Evolutionary conservation across 2,888 invertebrate species (phyloP), one percentile per base, ranked within the genome.

Genomic region (Sphinx pinastri): DNA sequence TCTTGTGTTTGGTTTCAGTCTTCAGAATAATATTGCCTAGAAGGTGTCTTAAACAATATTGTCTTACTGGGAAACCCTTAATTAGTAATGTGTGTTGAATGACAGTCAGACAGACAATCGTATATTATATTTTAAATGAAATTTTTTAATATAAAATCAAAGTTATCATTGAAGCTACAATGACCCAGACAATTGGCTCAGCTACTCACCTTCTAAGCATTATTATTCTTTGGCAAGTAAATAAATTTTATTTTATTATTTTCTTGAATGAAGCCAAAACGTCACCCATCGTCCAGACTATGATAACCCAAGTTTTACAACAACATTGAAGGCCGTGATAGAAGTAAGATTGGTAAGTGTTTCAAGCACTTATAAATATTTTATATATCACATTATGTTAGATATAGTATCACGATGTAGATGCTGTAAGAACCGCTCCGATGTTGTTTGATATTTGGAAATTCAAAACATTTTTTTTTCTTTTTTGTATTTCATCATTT

Each of bases 321-420:
- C 84, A 85, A 81, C 84, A 84, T 86, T 85, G 81, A 88, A 84
- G 92, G 91, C 91, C 91, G 91, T 91, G 92, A 91, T 92, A 92
- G 88, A 74, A 77, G 49, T 90, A 91, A 90, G 88, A 74, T 87
- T 85, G 78, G 72, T 83, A 82, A 84, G 86, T 88, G 88, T 88
- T 88, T 80, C 78, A 82, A 84, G 87, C 88, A 88, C 88, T 83
- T 83, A 84, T 76, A 77, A 78, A 83, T 78, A 84, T 86, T 86
- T 86, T 86, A 83, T 82, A 82, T 80, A 82, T 83, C 84, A 82
- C 83, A 84, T 55, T 82, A 79, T 82, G 80, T 83, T 76, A 73
- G 69, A 71, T 71, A 73, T 54, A 63, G 63, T 63, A 63, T 63
- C 63, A 63, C 63, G 19, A 47, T 63, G 19, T 60, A 60, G 45